Base-by-base conservation (phyloP, 2,113 vertebrate genomes). In the Urocolius indicus region DNA sequence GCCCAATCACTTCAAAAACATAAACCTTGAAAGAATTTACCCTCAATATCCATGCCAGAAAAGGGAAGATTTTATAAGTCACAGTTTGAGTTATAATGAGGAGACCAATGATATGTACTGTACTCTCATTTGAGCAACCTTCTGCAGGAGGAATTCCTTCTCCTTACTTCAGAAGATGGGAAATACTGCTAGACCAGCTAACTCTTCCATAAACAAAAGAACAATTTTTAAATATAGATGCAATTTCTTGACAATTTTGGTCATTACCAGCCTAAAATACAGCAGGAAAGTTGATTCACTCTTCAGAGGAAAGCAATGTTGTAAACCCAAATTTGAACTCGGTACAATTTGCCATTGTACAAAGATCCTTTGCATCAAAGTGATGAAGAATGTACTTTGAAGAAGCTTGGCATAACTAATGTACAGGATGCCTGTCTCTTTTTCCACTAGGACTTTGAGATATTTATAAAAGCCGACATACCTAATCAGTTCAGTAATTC, bases 381-480 rank as follows among this genome's bases (percentile, higher is more conserved):
- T 41, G n/a, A 21, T 65, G 45, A 86, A 90, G 88, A 84, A 75
- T 34, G 10, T 58, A 5, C 36, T 93, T 91, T 90, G 34, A 83
- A 57, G 36, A 67, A 86, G 14, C 11, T 67, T 93, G 34, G 26
- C 72, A 49, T 54, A 89, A 52, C 54, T 82, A 38, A 20, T 63
- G 12, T 71, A 27, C 48, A 72, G 51, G 20, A 26, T 73, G 43
- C 12, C 21, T 51, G 21, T 43, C 55, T 88, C 36, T 68, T 30
- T 73, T n/a, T 21, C 27, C 29, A 65, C 41, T 32, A 91, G 34
- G 36, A 49, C 57, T 76, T 23, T 34, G 36, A 77, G 48, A 52
- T 87, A 90, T 86, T 86, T 96, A 63, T 69, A 84, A 95, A 89
- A 85, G 36, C 80, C 96, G 67, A 62, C 71, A 84, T 84, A 86